phyloP scores from a whole-genome alignment of 2,113 vertebrate species.

The Epinephelus cyanopodus region DNA sequence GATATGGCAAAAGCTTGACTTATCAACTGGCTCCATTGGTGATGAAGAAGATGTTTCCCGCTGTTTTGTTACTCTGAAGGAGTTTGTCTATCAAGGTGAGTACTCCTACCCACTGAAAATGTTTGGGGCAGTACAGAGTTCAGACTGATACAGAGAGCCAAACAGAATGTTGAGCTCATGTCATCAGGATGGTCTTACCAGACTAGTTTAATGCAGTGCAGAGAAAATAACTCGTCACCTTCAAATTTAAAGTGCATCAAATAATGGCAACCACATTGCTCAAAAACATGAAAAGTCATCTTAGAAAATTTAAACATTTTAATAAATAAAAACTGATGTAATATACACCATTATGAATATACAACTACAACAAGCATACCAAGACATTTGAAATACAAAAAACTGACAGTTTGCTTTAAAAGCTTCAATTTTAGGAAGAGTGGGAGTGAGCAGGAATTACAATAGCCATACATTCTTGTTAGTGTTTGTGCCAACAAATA shows the following conservation, averaged over 20 bases:
- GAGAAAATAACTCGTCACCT: background rate
- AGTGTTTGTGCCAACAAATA: constrained; percentile 78
- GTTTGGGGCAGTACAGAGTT: no score
- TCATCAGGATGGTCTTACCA: no score
- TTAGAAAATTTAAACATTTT: constrained; percentile 81
- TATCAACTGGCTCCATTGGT: no score
- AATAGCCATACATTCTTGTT: constrained; percentile 79
- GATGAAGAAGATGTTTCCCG: no score
- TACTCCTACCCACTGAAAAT: no score
- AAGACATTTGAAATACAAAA: constrained; percentile 81
- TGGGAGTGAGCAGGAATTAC: constrained; percentile 64
- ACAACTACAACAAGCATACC: constrained; percentile 83
- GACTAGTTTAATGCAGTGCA: background rate
- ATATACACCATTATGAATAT: constrained; percentile 83
- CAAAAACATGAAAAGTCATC: constrained; percentile 54
- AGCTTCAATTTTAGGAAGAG: constrained; percentile 65
- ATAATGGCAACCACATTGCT: background rate
- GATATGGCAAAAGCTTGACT: no score
- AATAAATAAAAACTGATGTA: constrained; percentile 84
- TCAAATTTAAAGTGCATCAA: background rate
- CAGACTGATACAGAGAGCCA: no score
- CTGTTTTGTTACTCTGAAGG: no score
- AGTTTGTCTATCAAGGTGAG: no score
- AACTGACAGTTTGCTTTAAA: constrained; percentile 72
- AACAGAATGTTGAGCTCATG: no score